phyloP scores from a whole-genome alignment of 2,797 vertebrate genomes.

The Jordanella pulchra region DNA sequence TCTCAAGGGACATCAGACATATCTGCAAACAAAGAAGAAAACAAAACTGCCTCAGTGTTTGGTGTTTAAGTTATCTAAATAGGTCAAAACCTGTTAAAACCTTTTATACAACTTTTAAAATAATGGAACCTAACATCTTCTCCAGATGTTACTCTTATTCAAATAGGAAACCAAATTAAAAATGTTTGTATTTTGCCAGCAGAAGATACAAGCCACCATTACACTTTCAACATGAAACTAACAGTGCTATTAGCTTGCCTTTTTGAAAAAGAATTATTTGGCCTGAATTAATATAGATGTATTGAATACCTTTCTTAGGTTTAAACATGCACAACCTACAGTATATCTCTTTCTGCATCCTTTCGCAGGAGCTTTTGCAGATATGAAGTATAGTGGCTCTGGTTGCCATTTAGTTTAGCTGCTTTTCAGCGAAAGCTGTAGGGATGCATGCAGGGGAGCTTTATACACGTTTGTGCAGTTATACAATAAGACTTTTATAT shows the following conservation, averaged over 20 bases:
- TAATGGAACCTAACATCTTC: neutral
- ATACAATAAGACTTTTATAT: neutral
- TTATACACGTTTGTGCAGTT: no score
- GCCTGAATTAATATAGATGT: neutral
- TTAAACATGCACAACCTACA: neutral
- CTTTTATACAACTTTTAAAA: neutral
- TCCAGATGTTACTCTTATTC: neutral
- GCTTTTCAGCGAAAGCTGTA: neutral
- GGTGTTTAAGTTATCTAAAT: neutral
- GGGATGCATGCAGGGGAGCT: neutral
- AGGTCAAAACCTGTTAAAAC: neutral
- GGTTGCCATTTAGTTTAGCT: neutral
- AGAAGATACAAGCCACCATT: conserved; percentile 16
- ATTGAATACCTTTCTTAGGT: neutral
- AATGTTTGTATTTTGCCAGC: conserved; percentile 32
- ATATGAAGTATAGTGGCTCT: neutral
- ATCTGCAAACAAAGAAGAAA: conserved; percentile 50
- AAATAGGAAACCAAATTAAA: neutral
- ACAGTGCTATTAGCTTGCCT: conserved; percentile 74
- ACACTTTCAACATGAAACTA: conserved; percentile 48
- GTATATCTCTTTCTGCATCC: no score
- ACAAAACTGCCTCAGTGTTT: neutral
- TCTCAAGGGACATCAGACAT: conserved; percentile 88
- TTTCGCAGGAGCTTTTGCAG: neutral
- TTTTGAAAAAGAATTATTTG: neutral